Evolutionary conservation across 2,888 invertebrate genomes (phyloP).

Genomic region (Lissonota sp.): DNA sequence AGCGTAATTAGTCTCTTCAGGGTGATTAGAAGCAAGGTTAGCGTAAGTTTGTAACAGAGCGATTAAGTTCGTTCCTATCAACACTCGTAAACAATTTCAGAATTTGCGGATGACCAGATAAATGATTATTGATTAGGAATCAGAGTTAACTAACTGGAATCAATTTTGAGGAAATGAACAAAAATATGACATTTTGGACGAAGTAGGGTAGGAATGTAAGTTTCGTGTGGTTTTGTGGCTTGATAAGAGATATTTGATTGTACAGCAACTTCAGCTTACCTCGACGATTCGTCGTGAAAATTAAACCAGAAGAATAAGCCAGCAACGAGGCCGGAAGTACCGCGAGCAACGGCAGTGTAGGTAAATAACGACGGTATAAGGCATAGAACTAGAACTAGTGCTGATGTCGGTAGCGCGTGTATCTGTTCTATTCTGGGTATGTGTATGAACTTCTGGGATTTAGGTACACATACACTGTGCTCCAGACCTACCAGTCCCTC

Average conservation of each 20-base stretch:
- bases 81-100: too few species aligned
- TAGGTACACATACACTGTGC: neutral
- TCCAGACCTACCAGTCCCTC: conserved; percentile 3
- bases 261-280: conserved; percentile 30
- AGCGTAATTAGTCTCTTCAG: neutral
- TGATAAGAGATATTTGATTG: conserved; percentile 14
- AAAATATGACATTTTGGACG: too few species aligned
- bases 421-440: conserved; percentile 6
- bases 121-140: too few species aligned
- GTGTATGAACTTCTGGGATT: too few species aligned
- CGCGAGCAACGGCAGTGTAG: conserved; percentile 26
- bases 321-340: conserved; percentile 28
- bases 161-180: too few species aligned
- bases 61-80: too few species aligned
- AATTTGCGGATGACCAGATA: too few species aligned
- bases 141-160: too few species aligned
- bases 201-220: too few species aligned
- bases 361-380: conserved; percentile 39
- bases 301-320: conserved; percentile 56
- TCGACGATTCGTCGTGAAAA: conserved; percentile 35
- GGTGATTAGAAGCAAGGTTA: too few species aligned
- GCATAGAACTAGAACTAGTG: conserved; percentile 6
- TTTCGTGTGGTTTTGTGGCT: neutral
- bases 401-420: conserved; percentile 22
- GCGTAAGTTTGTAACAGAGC: too few species aligned